A percentile compares a stretch with the other conserved stretches of the same genome.
Conservation (phyloP, 2,113 vertebrate genomes). For the Suncus etruscus region DNA sequence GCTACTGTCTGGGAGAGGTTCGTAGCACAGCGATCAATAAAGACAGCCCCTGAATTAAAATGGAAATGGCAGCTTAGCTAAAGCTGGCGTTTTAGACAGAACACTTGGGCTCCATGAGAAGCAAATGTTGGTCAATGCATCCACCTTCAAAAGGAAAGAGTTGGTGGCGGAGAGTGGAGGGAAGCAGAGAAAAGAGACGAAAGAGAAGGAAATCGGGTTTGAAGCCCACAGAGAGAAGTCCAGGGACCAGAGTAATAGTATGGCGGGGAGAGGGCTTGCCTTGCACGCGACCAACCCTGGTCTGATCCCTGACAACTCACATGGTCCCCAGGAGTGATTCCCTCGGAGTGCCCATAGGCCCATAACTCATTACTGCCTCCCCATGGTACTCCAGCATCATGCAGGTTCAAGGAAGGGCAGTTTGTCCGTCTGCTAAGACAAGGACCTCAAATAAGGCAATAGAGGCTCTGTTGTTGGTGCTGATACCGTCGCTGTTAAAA, state of each 20-base stretch:
- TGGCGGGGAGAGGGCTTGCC: no score
- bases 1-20: not conserved
- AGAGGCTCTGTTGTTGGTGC: not conserved
- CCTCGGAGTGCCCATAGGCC: not conserved
- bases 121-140: not conserved
- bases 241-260: no score
- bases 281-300: no score
- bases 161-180: not conserved
- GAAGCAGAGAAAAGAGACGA: not conserved
- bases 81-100: not conserved
- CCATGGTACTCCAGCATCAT: not conserved
- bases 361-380: not conserved
- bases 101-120: not conserved
- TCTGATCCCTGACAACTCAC: no score
- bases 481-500: not conserved
- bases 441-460: not conserved
- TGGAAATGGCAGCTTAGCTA: not conserved
- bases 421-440: no score
- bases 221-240: not conserved
- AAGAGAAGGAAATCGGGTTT: not conserved
- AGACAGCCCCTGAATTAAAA: not conserved
- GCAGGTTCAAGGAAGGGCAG: not conserved
- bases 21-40: not conserved
- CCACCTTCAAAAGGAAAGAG: not conserved
- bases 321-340: no score